Evolutionary conservation across 2,113 vertebrate species (phyloP), one percentile per base, ranked within the genome.

Genomic region (Syngnathus scovelli): DNA sequence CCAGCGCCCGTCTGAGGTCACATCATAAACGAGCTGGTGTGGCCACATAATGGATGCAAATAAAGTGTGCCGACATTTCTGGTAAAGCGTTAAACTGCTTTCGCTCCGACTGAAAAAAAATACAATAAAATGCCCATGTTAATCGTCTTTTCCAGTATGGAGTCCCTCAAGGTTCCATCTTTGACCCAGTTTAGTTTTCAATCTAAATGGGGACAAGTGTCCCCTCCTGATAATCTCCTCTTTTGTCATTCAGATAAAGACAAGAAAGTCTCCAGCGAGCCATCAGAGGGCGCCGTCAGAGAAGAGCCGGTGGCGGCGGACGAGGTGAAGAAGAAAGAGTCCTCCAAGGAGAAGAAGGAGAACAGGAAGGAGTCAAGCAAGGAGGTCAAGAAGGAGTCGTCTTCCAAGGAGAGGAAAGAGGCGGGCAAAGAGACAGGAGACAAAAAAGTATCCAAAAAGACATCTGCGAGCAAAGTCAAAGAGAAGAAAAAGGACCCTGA

Each of bases 401-500:
- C 82, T 0, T 65, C 80, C 18, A 86, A 87, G 75, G 82, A 82
- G 27, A 89, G 87, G 69, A 89, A 87, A 70, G 85, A 69, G 15
- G 1, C 27, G 2, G 18, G 52, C 67, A 86, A 83, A 64, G 87
- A 88, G 54, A 1, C 69, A 0, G 78, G 71, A 4, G 86, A 90
- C 36, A 86, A 78, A 39, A 91, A 89, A 49, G 88, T 83, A 36
- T 78, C 83, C 68, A 89, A 63, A 73, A 92, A 89, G 78, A 70
- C 86, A 0, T 89, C 89, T 0, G 64, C 83, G 7, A 91, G 90
- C 74, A 86, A 84, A 76, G 86, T 83, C 23, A 91, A 91, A 72
- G 89, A 90, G 78, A 90, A 88, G 81, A 90, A 90, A 80, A 89
- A 86, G 70, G 87, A 89, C 67, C 41, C 84, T 0, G 87, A 89